Evolutionary conservation across 2,113 vertebrate genomes (phyloP).

Genomic region (Tautogolabrus adspersus): DNA sequence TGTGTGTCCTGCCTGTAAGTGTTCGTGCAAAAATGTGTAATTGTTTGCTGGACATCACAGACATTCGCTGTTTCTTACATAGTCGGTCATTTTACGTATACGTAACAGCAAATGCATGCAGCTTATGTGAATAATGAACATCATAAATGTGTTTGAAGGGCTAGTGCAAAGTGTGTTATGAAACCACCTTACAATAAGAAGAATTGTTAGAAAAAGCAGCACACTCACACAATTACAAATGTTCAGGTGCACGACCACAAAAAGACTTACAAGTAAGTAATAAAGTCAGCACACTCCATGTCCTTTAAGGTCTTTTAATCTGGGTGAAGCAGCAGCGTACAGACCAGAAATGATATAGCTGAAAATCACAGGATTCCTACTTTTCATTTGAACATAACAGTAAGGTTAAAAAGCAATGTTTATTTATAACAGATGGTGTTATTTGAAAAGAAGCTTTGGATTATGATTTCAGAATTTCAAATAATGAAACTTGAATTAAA

Average conservation of each 20-base stretch:
- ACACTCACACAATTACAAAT: too few relatives aligned
- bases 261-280: too few relatives aligned
- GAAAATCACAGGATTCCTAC: background rate
- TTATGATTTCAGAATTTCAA: conserved; percentile 7
- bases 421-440: background rate
- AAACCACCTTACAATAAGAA: background rate
- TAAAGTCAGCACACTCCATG: too few relatives aligned
- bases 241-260: too few relatives aligned
- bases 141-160: background rate
- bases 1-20: background rate
- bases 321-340: too few relatives aligned
- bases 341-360: background rate
- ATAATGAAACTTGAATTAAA: conserved; percentile 12
- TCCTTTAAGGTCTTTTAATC: too few relatives aligned
- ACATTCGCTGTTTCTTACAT: background rate
- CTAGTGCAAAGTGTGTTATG: background rate
- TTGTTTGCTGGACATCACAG: too few relatives aligned
- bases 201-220: too few relatives aligned
- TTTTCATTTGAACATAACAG: background rate
- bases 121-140: background rate
- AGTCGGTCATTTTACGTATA: background rate
- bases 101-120: background rate
- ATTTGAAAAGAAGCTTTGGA: background rate
- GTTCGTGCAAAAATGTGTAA: too few relatives aligned
- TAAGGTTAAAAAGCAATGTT: background rate